Base-by-base conservation (phyloP, 1,140 invertebrate species). In the Teleopsis dalmanni region DNA sequence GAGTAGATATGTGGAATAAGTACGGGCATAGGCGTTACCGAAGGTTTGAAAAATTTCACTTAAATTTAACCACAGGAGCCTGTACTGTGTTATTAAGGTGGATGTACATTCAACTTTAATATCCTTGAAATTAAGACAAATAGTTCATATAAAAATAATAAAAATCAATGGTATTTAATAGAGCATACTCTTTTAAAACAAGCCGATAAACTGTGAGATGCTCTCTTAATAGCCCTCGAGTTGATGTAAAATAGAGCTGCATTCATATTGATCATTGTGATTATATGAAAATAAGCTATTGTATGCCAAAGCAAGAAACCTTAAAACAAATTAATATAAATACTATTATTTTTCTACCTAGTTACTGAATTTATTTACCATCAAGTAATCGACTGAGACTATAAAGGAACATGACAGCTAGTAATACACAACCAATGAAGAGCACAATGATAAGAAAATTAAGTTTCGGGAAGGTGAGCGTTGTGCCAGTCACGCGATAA, bases 241-340 rank as follows among this genome's bases (percentile, higher is more conserved):
- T 80, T 81, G 18, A 81, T 80, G 54, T 78, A 80, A 77, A 78
- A 80, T 8, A 81, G 67, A 3, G 78, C 78, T 44, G 76, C 78
- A 52, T 79, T 80, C 78, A 80, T 80, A 52, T 81, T 80, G 34
- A 80, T 78, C 77, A 80, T 81, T 0, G 73, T 79, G 26, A 80
- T 78, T 21, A 81, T 79, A 50, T 81, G 79, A 47, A 74, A 76
- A 52, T 81, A 81, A 0, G 78, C 79, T 8, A 66, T 65, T 0
- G 78, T 80, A 49, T 81, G 79, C 49, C 74, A 74, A 11, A 80
- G 51, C 14, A 73, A 66, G 53, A 80, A 81, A 2, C 53, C 53
- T 48, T 11, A 38, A 38, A 38, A 23, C 4, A 38, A 38, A 18
- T 36, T 36, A 18, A 9, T 4, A 10, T 36, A 14, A 36, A 18